Evolutionary conservation across 2,797 vertebrate genomes (phyloP), one percentile per base, ranked within the genome.

Genomic region (Hydrolagus colliei): DNA sequence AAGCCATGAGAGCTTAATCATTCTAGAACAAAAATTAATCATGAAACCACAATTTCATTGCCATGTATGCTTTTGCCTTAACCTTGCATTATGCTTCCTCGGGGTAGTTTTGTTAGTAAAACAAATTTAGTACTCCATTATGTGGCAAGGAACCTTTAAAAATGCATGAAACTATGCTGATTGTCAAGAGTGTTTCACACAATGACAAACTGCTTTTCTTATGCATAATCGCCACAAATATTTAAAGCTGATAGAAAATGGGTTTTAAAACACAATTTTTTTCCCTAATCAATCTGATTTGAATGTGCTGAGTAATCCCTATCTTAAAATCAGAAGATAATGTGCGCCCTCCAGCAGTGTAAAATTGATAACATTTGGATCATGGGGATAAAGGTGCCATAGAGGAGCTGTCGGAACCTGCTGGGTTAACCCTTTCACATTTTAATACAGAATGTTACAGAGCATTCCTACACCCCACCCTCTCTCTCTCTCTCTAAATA

Each of bases 21-120:
- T 88, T 90, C 88, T 91, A 92, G 90, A 87, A 87, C 89, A 93
- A 92, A 94, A 92, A 95, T 95, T 93, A 95, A 94, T 95, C 93
- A 94, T 91, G 90, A 89, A 89, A 90, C 94, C 93, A 93, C 94
- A 95, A 95, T 94, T 94, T 93, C 93, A 94, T 92, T 94, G 92
- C 92, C 92, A 93, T 88, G 91, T 90, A 90, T 92, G 89, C 88
- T 89, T 91, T 93, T 91, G 91, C 92, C 89, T 93, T 91, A 91
- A 92, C 93, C 94, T 94, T 92, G 91, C 90, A 93, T 94, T 93
- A 92, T 87, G 92, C 89, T 91, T 92, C 93, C 92, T 92, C 90
- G 87, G 93, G 92, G 90, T 91, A 84, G 63, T 84, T 84, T 52
- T 84, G 79, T 68, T 84, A 84, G 65, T 84, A 84, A 92, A 94